phyloP scores from a whole-genome alignment of 2,888 invertebrate species.

The Electrophaes corylata region DNA sequence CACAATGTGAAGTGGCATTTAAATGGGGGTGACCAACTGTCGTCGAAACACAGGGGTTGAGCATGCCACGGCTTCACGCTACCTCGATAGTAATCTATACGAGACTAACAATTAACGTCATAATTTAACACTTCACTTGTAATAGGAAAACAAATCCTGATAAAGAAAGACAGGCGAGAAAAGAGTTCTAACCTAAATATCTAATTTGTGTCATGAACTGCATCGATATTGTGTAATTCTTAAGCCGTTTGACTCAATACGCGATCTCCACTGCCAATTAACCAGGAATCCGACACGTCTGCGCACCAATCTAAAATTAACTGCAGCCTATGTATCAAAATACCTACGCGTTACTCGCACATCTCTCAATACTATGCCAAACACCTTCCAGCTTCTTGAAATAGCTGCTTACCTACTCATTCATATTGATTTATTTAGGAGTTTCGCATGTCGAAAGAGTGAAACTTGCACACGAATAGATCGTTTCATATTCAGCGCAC shows the following conservation, averaged over 20 bases:
- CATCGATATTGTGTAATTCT: constrained; percentile 28
- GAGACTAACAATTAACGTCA: constrained; percentile 74
- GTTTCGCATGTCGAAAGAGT: constrained; percentile 51
- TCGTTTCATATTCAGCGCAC: constrained; percentile 42
- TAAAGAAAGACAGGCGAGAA: constrained; percentile 28
- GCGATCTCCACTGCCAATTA: constrained; percentile 80
- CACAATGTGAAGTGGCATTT: constrained; percentile 82
- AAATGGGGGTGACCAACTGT: constrained; percentile 84
- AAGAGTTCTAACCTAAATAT: neutral
- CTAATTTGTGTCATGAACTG: constrained; percentile 21
- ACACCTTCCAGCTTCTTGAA: constrained; percentile 83
- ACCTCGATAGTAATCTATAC: constrained; percentile 80
- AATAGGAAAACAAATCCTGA: constrained; percentile 48
- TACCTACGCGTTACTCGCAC: constrained; percentile 82
- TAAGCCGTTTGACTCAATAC: constrained; percentile 60
- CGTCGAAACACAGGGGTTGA: constrained; percentile 75
- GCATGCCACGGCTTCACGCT: constrained; percentile 76
- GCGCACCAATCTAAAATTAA: constrained; percentile 84
- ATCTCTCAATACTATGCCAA: constrained; percentile 84
- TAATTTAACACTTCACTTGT: constrained; percentile 68
- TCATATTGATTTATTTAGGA: constrained; percentile 75
- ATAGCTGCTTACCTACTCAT: constrained; percentile 73
- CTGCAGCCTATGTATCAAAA: constrained; percentile 84
- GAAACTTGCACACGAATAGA: constrained; percentile 48
- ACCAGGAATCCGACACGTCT: constrained; percentile 82